phyloP scores from a whole-genome alignment of 30 jellyfish, hydroid and myxozoan species.

The Clytia hemisphaerica region DNA sequence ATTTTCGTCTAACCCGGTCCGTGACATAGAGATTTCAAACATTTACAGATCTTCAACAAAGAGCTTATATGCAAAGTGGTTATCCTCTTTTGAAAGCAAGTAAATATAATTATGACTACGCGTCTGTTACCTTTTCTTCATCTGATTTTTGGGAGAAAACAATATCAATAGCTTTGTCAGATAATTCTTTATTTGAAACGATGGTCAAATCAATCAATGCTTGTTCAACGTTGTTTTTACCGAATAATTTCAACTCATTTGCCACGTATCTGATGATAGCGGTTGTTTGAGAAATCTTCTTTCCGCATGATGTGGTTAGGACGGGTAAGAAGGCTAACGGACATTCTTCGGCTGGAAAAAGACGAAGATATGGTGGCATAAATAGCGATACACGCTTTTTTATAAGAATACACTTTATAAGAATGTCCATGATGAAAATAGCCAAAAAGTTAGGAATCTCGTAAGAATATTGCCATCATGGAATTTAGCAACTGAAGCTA shows the following conservation, averaged over 20 bases:
- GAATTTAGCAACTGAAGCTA: too few relatives aligned
- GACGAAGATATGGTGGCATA: not conserved
- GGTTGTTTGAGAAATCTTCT: not conserved
- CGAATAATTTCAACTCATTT: not conserved
- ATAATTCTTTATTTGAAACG: not conserved
- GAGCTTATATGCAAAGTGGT: too few relatives aligned
- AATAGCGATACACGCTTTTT: not conserved
- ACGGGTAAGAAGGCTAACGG: slow-evolving; percentile 1
- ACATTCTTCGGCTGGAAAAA: not conserved
- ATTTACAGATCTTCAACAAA: too few relatives aligned
- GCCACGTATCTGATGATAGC: slow-evolving; percentile 6
- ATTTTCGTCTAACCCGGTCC: too few relatives aligned
- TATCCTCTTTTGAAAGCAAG: too few relatives aligned
- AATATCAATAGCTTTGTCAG: not conserved
- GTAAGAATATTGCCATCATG: too few relatives aligned
- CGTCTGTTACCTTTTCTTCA: slow-evolving; percentile 3
- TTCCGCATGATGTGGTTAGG: not conserved
- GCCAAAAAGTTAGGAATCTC: too few relatives aligned
- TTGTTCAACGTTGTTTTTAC: not conserved
- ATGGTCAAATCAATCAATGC: not conserved
- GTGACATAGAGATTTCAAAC: too few relatives aligned
- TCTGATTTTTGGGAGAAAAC: not conserved
- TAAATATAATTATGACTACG: too few relatives aligned
- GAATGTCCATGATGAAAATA: too few relatives aligned
- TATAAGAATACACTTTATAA: not conserved